phyloP scores from a whole-genome alignment of 2,888 invertebrate species.

The Sarcophaga caerulescens region DNA sequence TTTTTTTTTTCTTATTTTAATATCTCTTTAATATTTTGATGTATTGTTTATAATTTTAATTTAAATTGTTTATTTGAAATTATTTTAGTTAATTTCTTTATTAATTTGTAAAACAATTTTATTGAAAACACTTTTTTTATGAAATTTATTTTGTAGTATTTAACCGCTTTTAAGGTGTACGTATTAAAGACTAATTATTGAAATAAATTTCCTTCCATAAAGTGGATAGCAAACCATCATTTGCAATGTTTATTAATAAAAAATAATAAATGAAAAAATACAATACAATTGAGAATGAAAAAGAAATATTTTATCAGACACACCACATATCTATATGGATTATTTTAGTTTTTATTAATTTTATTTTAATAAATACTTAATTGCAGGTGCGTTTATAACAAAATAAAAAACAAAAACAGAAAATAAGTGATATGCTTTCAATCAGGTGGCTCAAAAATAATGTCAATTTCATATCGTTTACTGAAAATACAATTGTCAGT shows the following conservation, averaged over 20 bases:
- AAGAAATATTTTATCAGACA: neutral
- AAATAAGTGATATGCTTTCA: neutral
- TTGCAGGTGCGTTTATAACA: neutral
- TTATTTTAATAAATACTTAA: neutral
- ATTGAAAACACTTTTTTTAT: neutral
- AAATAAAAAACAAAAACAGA: too few species aligned
- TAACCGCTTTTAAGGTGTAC: slow-evolving; percentile 33
- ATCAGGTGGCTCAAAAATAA: too few species aligned
- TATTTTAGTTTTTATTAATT: neutral
- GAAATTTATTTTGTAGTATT: neutral
- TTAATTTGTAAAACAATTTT: slow-evolving; percentile 2
- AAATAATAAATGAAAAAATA: neutral
- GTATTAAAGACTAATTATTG: slow-evolving; percentile 37
- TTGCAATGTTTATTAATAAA: too few species aligned
- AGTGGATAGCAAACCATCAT: neutral
- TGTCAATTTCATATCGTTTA: too few species aligned
- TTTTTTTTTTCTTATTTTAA: neutral
- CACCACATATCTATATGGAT: neutral
- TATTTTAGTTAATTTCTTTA: neutral
- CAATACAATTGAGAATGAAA: neutral
- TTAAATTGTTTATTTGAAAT: neutral
- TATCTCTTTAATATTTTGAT: neutral
- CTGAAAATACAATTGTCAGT: too few species aligned
- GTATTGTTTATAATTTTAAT: neutral
- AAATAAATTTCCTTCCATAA: neutral